A percentile compares a stretch with the other conserved stretches of the same genome.
phyloP scores from a whole-genome alignment of 2,797 vertebrate genomes.

The Sebastes minor region DNA sequence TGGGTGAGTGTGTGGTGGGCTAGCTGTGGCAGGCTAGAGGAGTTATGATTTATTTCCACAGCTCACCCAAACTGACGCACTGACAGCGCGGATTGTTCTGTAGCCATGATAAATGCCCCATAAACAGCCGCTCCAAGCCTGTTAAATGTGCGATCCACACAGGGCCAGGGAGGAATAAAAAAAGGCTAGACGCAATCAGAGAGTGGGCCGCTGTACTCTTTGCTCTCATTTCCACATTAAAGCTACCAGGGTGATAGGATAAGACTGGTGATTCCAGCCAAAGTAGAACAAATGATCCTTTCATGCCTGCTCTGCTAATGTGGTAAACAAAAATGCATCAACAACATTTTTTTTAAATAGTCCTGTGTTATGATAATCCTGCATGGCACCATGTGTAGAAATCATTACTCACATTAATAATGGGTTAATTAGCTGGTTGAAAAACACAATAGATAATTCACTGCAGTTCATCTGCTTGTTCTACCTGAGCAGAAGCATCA shows the following conservation, averaged over 20 bases:
- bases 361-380: constrained; percentile 41
- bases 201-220: constrained; percentile 17
- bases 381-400: background rate
- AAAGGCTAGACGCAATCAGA: constrained; percentile 28
- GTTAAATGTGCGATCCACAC: constrained; percentile 59
- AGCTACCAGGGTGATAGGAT: constrained; percentile 33
- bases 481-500: background rate
- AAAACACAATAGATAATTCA: background rate
- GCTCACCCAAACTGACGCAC: constrained; percentile 65
- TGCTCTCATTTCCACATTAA: constrained; percentile 66
- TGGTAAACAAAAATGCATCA: constrained; percentile 15
- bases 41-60: constrained; percentile 75
- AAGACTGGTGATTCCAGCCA: constrained; percentile 40
- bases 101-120: constrained; percentile 75
- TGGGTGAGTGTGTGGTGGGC: constrained; percentile 42
- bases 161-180: constrained; percentile 6
- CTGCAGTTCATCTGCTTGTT: background rate
- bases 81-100: constrained; percentile 70
- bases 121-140: constrained; percentile 61
- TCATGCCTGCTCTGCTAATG: constrained; percentile 29
- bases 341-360: constrained; percentile 16
- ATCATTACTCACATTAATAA: constrained; percentile 19
- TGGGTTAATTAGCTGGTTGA: constrained; percentile 26
- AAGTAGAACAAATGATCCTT: constrained; percentile 54
- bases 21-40: constrained; percentile 62